Evolutionary conservation across 2,797 vertebrate species (phyloP).

Genomic region (Falco naumanni): DNA sequence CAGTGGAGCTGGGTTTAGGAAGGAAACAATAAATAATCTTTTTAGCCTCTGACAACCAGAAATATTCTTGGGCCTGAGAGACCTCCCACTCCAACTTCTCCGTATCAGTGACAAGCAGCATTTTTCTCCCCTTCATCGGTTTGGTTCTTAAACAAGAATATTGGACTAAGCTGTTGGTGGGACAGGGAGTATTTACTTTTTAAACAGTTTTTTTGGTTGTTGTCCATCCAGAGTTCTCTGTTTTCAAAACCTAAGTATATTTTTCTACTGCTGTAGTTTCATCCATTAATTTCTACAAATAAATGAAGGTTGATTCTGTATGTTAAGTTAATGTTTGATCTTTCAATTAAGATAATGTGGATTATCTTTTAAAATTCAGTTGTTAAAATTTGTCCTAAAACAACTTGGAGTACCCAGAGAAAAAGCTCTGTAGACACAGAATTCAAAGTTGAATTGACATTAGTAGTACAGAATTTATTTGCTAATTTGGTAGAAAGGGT

Average conservation of each 20-base stretch:
- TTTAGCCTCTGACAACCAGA: conserved; percentile 59
- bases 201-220: neutral
- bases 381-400: neutral
- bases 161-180: neutral
- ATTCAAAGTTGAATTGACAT: neutral
- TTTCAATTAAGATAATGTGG: neutral
- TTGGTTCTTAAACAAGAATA: neutral
- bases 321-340: neutral
- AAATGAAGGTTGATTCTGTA: neutral
- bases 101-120: neutral
- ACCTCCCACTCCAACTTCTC: neutral
- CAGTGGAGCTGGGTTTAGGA: conserved; percentile 52
- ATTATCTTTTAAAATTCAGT: neutral
- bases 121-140: neutral
- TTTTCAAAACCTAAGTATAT: neutral
- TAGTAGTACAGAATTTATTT: neutral
- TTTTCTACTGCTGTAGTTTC: neutral
- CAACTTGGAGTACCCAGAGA: neutral
- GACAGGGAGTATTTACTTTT: neutral
- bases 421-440: neutral
- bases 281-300: neutral
- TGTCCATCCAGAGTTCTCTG: neutral
- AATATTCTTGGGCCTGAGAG: conserved; percentile 55
- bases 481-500: neutral
- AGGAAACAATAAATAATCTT: conserved; percentile 68